These are phyloP conservation scores for Hybognathus amarus DNA, from an alignment of 2,797 vertebrate genomes.

Conservation along the genomic window DNA sequence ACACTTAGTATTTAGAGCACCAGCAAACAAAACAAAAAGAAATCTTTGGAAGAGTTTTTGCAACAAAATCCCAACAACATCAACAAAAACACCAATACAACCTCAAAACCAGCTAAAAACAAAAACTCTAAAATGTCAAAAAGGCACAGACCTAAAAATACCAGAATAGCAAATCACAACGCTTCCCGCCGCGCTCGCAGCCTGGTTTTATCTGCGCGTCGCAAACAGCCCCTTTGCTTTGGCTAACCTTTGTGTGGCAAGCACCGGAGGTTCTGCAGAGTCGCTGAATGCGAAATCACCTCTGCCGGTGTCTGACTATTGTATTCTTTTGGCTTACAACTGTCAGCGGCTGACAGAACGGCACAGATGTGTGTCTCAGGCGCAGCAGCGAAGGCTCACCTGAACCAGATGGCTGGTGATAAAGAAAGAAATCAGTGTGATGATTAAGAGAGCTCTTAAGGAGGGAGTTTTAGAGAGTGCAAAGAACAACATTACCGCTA, in stretches of 20 bases:
- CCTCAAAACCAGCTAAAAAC: slow-evolving; percentile 38
- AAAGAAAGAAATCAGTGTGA: slow-evolving; percentile 82
- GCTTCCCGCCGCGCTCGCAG: not conserved
- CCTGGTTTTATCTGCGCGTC: slow-evolving; percentile 45
- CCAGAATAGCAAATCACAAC: slow-evolving; percentile 47
- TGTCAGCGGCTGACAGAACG: slow-evolving; percentile 45
- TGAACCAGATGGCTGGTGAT: slow-evolving; percentile 81
- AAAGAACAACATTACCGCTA: slow-evolving; percentile 16
- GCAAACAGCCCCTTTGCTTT: slow-evolving; percentile 45
- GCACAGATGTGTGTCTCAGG: slow-evolving; percentile 48
- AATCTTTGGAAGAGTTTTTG: slow-evolving; percentile 31
- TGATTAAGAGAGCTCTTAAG: slow-evolving; percentile 79
- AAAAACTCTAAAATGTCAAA: slow-evolving; percentile 46
- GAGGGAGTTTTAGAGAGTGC: slow-evolving; percentile 64
- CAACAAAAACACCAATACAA: slow-evolving; percentile 46
- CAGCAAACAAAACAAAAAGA: not conserved
- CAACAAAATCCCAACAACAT: slow-evolving; percentile 35
- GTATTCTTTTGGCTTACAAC: slow-evolving; percentile 45
- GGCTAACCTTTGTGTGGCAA: slow-evolving; percentile 48
- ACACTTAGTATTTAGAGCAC: slow-evolving; percentile 17
- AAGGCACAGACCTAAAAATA: slow-evolving; percentile 54
- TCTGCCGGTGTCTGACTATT: slow-evolving; percentile 37
- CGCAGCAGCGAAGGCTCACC: slow-evolving; percentile 74
- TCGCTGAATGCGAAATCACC: slow-evolving; percentile 36
- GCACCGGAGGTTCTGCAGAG: slow-evolving; percentile 34